Conservation (phyloP, 2,113 vertebrate genomes). For the Tonatia bakeri region DNA sequence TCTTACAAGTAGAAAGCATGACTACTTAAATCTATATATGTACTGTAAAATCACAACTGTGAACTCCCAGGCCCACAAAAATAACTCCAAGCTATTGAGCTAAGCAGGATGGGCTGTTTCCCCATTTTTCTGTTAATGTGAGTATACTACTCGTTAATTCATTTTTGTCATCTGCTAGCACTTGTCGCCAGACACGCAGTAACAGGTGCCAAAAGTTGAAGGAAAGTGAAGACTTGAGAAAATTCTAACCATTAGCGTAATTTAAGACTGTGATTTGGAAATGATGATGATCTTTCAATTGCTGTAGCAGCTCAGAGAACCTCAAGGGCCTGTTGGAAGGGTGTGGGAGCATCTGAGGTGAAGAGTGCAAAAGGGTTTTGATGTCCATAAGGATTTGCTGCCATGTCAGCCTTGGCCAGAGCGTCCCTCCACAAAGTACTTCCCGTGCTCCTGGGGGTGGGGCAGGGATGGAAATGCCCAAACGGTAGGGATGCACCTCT, state of each 20-base stretch:
- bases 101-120: background rate
- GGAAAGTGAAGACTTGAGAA: conserved; percentile 36
- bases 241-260: background rate
- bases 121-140: background rate
- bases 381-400: background rate
- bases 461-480: background rate
- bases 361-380: background rate
- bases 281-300: background rate
- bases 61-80: background rate
- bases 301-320: background rate
- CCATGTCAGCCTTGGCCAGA: background rate
- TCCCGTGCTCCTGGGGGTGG: accelerated
- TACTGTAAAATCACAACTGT: conserved; percentile 33
- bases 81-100: conserved; percentile 19
- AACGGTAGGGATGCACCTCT: background rate
- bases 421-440: background rate
- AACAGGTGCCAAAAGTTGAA: conserved; percentile 40
- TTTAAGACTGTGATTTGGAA: conserved; percentile 19
- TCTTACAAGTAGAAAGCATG: background rate
- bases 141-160: background rate
- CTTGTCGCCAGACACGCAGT: conserved; percentile 23
- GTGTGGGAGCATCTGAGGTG: background rate
- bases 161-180: conserved; percentile 47
- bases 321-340: background rate
- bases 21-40: background rate